Evolutionary conservation across 2,888 invertebrate species (phyloP), one percentile per base, ranked within the genome.

Genomic region (Drosophila tripunctata): DNA sequence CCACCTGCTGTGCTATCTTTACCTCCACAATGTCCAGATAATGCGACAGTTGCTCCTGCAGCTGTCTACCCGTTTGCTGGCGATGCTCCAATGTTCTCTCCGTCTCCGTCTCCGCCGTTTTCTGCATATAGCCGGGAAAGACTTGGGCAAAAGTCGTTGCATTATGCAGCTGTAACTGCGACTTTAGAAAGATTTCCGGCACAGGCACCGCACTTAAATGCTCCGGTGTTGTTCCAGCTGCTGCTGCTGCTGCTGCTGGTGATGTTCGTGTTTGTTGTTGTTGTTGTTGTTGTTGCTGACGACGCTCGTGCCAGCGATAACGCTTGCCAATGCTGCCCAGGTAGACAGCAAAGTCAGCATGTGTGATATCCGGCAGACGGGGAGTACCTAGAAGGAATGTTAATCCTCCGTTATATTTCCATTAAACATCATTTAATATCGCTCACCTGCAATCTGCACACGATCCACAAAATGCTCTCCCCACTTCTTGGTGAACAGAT

Each of bases 401-500:
- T n/a, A n/a, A n/a, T 21, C 21, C 21, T 21, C 4, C 21, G 21
- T 21, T 21, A n/a, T n/a, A n/a, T n/a, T n/a, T n/a, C n/a, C n/a
- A n/a, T n/a, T n/a, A n/a, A n/a, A n/a, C n/a, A n/a, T n/a, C n/a
- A n/a, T n/a, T n/a, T n/a, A n/a, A n/a, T n/a, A n/a, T n/a, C n/a
- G n/a, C 31, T 31, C 12, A 27, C 43, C 94, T 33, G 94, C 93
- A 80, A 98, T 94, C 41, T 94, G 94, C 21, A 93, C 93, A 84
- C 96, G 95, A 69, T 98, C 98, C 15, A 97, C 94, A 92, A 99
- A 99, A 62, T 94, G 93, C 87, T 98, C 98, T 40, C 99, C 99
- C 99, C 99, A 99, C 67, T 98, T 98, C 91, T 97, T 97, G 0
- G 98, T 98, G 89, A 99, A 98, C 89, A 99, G 97, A 91, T 98